Evolutionary conservation across 1,140 invertebrate species (phyloP).

Genomic region (Trissolcus basalis): DNA sequence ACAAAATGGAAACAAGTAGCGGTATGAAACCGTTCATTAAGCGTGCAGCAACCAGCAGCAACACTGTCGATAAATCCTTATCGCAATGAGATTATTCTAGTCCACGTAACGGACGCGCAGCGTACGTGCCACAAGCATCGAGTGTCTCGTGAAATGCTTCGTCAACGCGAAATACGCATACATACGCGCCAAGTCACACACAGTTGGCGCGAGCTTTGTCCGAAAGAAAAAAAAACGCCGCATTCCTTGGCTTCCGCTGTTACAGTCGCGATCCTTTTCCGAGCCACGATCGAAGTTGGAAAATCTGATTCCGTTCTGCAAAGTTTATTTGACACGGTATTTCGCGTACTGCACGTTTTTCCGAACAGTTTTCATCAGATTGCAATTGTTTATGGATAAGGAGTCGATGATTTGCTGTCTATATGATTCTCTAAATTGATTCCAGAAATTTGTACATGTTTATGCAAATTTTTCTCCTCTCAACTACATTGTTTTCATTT

Average conservation of each 20-base stretch:
- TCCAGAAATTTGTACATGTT: too few species aligned
- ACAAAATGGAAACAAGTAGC: neutral
- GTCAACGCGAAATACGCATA: constrained; percentile 55
- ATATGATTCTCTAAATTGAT: too few species aligned
- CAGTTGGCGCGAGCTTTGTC: constrained; percentile 20
- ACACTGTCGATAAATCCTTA: constrained; percentile 58
- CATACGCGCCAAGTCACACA: constrained; percentile 12
- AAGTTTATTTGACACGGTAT: neutral
- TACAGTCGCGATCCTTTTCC: constrained; percentile 21
- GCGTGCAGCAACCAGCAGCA: constrained; percentile 30
- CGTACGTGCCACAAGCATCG: constrained; percentile 47
- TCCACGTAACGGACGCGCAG: constrained; percentile 55
- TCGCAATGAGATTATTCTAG: constrained; percentile 60
- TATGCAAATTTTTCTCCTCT: too few species aligned
- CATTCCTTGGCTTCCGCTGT: constrained; percentile 28
- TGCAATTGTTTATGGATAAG: too few species aligned
- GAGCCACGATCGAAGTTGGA: constrained; percentile 13
- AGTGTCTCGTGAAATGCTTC: constrained; percentile 58
- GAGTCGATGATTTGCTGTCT: too few species aligned
- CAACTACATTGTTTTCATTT: too few species aligned
- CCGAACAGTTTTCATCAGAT: too few species aligned
- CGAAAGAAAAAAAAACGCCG: constrained; percentile 27
- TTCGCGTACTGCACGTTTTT: too few species aligned
- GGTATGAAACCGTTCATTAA: constrained; percentile 37
- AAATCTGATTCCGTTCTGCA: neutral